A percentile compares a stretch with the other conserved stretches of the same genome.
Conservation (phyloP, 2,113 vertebrate species). For the Ceuthmochares aereus region DNA sequence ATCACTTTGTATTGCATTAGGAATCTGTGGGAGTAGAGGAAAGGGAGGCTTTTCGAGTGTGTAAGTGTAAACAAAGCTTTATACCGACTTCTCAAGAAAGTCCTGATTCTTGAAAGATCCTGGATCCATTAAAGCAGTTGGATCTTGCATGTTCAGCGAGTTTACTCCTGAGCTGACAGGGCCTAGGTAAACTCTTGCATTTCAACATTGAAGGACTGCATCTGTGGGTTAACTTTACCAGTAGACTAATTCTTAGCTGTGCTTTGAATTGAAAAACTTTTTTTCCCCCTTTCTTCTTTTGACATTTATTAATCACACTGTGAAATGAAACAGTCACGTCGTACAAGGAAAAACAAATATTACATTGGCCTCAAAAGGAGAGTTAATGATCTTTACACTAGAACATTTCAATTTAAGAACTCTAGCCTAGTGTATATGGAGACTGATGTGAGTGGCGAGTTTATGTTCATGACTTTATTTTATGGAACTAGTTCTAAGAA, state of each 20-base stretch:
- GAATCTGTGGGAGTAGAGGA: constrained; percentile 48
- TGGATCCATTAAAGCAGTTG: background rate
- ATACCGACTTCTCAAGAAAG: constrained; percentile 29
- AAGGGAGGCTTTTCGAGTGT: constrained; percentile 59
- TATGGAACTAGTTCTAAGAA: background rate
- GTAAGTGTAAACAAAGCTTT: constrained; percentile 43
- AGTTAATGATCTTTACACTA: background rate
- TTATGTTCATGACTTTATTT: background rate
- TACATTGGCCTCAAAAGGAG: background rate
- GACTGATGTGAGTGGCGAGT: background rate
- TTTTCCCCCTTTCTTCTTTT: background rate
- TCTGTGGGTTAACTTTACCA: background rate
- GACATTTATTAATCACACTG: background rate
- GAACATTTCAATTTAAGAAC: background rate
- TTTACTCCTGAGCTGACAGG: background rate
- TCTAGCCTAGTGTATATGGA: background rate
- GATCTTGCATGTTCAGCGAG: background rate
- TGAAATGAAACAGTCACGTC: background rate
- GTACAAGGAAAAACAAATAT: background rate
- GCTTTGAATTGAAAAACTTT: background rate
- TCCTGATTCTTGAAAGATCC: constrained; percentile 11
- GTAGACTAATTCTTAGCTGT: background rate
- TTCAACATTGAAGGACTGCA: background rate
- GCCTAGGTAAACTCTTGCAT: background rate
- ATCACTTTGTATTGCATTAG: background rate